Conservation (phyloP, 2,888 invertebrate species). For the Trichogramma evanescens region DNA sequence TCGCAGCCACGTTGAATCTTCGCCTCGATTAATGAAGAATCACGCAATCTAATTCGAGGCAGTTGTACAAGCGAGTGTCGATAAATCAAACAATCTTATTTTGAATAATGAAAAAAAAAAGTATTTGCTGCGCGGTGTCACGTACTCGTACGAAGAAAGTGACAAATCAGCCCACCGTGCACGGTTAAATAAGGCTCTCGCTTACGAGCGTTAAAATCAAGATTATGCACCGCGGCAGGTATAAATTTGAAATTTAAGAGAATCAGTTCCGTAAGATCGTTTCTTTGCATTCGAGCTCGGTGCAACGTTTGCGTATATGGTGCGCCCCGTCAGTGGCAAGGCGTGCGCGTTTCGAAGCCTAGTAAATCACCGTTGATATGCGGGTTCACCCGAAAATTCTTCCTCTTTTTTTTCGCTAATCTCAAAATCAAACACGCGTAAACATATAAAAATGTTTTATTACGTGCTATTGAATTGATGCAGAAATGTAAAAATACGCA, state of each 20-base stretch:
- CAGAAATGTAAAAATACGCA: background rate
- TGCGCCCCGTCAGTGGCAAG: too few relatives aligned
- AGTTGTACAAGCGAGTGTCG: too few relatives aligned
- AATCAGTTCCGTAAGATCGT: slow-evolving; percentile 28
- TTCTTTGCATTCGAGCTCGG: background rate
- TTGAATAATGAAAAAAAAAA: background rate
- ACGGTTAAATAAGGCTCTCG: slow-evolving; percentile 24
- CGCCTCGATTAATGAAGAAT: too few relatives aligned
- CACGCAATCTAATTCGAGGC: too few relatives aligned
- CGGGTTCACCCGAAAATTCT: slow-evolving; percentile 47
- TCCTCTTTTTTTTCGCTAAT: slow-evolving; percentile 34
- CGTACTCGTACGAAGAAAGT: slow-evolving; percentile 18
- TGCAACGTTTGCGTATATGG: background rate
- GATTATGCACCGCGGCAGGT: slow-evolving; percentile 43
- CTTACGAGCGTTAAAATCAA: slow-evolving; percentile 42
- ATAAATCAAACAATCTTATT: too few relatives aligned
- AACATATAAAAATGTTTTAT: slow-evolving; percentile 46
- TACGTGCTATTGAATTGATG: slow-evolving; percentile 28
- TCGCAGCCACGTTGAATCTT: too few relatives aligned
- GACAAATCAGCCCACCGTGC: slow-evolving; percentile 45
- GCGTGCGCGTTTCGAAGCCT: slow-evolving; percentile 25
- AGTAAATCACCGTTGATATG: slow-evolving; percentile 47
- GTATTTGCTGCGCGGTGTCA: background rate
- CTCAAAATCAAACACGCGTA: slow-evolving; percentile 44
- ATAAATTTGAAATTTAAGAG: slow-evolving; percentile 49